These are phyloP conservation scores for Tringa solitaria DNA, from an alignment of 2,113 vertebrate genomes.

Conservation along the genomic window DNA sequence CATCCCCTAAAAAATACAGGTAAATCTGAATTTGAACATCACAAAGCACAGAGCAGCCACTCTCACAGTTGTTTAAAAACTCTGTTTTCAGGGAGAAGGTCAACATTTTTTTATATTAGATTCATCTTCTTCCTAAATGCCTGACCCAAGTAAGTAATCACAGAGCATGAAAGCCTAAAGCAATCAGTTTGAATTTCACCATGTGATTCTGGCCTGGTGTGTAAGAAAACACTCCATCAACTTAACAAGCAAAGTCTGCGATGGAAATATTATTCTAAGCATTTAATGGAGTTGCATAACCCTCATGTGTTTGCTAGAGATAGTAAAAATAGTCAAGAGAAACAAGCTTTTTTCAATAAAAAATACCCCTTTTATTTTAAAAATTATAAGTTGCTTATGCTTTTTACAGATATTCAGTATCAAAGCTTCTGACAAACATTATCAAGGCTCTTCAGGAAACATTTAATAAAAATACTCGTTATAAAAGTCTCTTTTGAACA, in stretches of 20 bases:
- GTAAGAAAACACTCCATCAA: constrained; percentile 30
- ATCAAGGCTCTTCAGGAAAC: neutral
- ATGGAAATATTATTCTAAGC: constrained; percentile 30
- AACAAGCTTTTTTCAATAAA: neutral
- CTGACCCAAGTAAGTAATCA: constrained; percentile 7
- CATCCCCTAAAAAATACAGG: neutral
- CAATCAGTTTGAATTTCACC: neutral
- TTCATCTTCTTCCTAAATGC: constrained; percentile 5
- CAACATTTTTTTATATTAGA: neutral
- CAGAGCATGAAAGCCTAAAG: neutral
- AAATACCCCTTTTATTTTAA: neutral
- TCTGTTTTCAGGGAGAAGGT: neutral
- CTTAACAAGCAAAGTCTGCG: neutral
- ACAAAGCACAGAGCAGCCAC: neutral
- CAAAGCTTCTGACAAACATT: neutral
- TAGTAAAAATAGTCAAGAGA: neutral
- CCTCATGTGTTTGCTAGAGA: neutral
- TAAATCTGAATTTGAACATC: neutral
- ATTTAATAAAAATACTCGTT: neutral
- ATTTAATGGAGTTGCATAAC: neutral
- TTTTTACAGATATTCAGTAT: neutral
- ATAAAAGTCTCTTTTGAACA: neutral
- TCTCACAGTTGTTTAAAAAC: neutral
- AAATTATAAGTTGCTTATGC: neutral
- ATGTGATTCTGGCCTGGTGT: neutral